Evolutionary conservation across 1,140 invertebrate genomes (phyloP).

Genomic region (Drosophila insularis): DNA sequence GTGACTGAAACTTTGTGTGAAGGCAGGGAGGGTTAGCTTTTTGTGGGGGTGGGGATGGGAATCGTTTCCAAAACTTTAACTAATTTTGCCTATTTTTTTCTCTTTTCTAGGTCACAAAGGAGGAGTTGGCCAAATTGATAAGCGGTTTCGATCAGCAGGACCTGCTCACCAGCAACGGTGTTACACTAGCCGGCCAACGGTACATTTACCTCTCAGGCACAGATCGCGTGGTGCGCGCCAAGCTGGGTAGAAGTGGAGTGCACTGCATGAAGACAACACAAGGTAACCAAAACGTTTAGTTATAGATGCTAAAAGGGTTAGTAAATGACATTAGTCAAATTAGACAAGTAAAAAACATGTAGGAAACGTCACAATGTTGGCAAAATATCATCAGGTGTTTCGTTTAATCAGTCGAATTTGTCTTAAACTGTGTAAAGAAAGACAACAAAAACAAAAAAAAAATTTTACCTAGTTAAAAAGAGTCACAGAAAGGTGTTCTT

Average conservation of each 20-base stretch:
- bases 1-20: constrained; percentile 33
- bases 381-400: too few species aligned
- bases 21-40: neutral
- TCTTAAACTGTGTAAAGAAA: too few species aligned
- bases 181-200: constrained; percentile 93
- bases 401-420: too few species aligned
- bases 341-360: neutral
- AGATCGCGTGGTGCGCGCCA: constrained; percentile 94
- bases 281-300: constrained; percentile 84
- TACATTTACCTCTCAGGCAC: constrained; percentile 96
- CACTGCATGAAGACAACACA: constrained; percentile 97
- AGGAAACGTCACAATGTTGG: too few species aligned
- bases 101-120: constrained; percentile 89
- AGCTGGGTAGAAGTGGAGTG: constrained; percentile 94
- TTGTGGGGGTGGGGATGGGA: neutral
- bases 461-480: too few species aligned
- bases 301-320: neutral
- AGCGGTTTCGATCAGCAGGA: constrained; percentile 93
- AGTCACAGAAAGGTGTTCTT: too few species aligned
- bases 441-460: too few species aligned
- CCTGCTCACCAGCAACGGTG: constrained; percentile 91
- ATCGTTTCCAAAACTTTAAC: constrained; percentile 17
- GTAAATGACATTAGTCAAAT: neutral
- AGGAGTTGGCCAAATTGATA: constrained; percentile 93
- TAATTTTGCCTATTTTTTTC: constrained; percentile 6